A percentile compares a stretch with the other conserved stretches of the same genome.
These are phyloP conservation scores for Mimas tiliae DNA, from an alignment of 2,888 invertebrate genomes.

Conservation along the genomic window DNA sequence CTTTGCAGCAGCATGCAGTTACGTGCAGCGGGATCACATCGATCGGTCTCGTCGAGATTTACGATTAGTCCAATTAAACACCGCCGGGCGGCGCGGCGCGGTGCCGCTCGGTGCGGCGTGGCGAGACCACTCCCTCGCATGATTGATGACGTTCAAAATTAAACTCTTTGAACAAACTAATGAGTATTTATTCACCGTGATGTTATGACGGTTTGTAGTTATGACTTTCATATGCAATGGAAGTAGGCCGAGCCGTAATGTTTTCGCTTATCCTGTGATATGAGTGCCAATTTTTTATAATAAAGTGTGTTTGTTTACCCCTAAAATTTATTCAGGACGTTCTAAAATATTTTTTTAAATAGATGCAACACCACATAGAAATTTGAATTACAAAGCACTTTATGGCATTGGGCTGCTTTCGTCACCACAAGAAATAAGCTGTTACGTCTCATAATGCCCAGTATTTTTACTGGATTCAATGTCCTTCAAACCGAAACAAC, in stretches of 20 bases:
- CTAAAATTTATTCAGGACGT: too few relatives aligned
- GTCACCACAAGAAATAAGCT: too few relatives aligned
- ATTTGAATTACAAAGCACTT: too few relatives aligned
- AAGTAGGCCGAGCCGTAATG: neutral
- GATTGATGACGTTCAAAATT: conserved; percentile 57
- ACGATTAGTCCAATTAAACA: conserved; percentile 58
- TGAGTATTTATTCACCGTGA: conserved; percentile 16
- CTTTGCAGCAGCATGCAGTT: neutral
- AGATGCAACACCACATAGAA: too few relatives aligned
- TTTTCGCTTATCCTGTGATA: too few relatives aligned
- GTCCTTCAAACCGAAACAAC: too few relatives aligned
- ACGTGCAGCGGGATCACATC: neutral
- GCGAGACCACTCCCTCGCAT: conserved; percentile 49
- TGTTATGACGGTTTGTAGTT: conserved; percentile 38
- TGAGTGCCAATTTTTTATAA: neutral
- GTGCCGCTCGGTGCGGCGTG: too few relatives aligned
- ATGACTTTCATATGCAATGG: neutral
- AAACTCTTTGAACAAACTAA: conserved; percentile 27
- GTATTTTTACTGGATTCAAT: too few relatives aligned
- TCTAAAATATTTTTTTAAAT: too few relatives aligned
- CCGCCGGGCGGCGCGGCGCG: conserved; percentile 26
- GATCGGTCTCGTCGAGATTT: conserved; percentile 45
- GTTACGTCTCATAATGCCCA: too few relatives aligned
- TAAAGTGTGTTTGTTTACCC: neutral
- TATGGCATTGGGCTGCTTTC: too few relatives aligned